Base-by-base conservation (phyloP, 2,888 invertebrate species). In the Parochlus steinenii region DNA sequence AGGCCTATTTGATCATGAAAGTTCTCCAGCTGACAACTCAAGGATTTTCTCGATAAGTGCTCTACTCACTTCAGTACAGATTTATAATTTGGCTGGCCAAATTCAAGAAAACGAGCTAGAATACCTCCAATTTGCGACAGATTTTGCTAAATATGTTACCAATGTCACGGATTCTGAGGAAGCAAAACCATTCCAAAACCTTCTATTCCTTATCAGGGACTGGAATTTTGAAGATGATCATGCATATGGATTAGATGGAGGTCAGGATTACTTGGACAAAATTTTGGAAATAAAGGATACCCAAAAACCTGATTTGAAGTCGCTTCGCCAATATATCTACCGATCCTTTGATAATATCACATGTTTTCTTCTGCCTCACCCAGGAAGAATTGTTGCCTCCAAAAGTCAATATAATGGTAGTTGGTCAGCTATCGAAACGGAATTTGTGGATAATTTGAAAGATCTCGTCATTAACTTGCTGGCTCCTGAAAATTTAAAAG, bases 61-160 rank as follows among this genome's bases (percentile, higher is more conserved):
- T n/a, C 18, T 39, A 15, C 11, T 39, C 17, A 19, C 39, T 4
- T 39, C 39, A 16, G 23, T 37, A 22, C 26, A 37, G 18, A 37
- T 39, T 17, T 22, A 36, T 3, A 39, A 39, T 22, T 19, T 39
- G 3, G 31, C 27, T 8, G 26, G 18, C 11, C 16, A 36, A 10
- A 24, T 39, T 12, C 39, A 39, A 12, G 35, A 39, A 37, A 33
- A 39, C 20, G 28, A 39, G 11, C 18, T 39, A 15, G 30, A 39
- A 29, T 33, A 39, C 33, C 18, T 39, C 8, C 37, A 37, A 10
- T 30, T 30, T 16, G 36, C 36, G 3, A 36, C 36, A 5, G 34
- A 34, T 19, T 34, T 20, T 27, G 34, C 28, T 6, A 34, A 34
- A 22, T 34, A 28, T 20, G 29, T 12, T 10, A 22, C 34, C 7